Evolutionary conservation across 1,140 invertebrate genomes (phyloP), one percentile per base, ranked within the genome.

Genomic region (Lucilia cuprina): DNA sequence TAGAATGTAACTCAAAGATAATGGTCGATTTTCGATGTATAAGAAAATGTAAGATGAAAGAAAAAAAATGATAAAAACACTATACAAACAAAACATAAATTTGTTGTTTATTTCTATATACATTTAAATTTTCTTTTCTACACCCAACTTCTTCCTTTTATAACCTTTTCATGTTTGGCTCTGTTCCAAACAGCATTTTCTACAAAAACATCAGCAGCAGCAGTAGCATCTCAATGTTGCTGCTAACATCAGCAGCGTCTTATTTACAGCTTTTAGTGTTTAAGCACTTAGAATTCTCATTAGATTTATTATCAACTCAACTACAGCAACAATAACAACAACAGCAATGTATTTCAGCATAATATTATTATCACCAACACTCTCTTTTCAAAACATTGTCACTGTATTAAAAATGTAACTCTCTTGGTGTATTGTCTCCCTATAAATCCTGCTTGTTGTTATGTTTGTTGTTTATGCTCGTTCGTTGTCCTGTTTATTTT

Each of bases 51-150:
- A 70, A 70, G n/a, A 70, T 21, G 21, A 19, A 55, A 55, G 12
- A 17, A n/a, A 0, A 55, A 70, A 19, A 70, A 70, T 5, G 2
- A 70, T 12, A 70, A n/a, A n/a, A n/a, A 70, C 65, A 70, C 19
- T 25, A 70, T n/a, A 70, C 65, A 70, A 70, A 70, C 65, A 70
- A 70, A 70, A 70, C 65, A 70, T 70, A 70, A 19, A 70, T 21
- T 70, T 70, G 65, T 70, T 70, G 65, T 70, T 70, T 70, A 70
- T 21, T 7, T 70, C 65, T 21, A 70, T 70, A 70, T 7, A 70
- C 21, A 21, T 70, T 60, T 60, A 14, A n/a, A 70, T 70, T 70
- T 19, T 19, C 10, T 70, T 21, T 70, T 55, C 50, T 55, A 55
- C 50, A 17, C 65, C 65, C 65, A 21, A 21, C 21, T 21, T 70